Evolutionary conservation across 2,888 invertebrate genomes (phyloP), one percentile per base, ranked within the genome.

Genomic region (Leucoptera coffeella): DNA sequence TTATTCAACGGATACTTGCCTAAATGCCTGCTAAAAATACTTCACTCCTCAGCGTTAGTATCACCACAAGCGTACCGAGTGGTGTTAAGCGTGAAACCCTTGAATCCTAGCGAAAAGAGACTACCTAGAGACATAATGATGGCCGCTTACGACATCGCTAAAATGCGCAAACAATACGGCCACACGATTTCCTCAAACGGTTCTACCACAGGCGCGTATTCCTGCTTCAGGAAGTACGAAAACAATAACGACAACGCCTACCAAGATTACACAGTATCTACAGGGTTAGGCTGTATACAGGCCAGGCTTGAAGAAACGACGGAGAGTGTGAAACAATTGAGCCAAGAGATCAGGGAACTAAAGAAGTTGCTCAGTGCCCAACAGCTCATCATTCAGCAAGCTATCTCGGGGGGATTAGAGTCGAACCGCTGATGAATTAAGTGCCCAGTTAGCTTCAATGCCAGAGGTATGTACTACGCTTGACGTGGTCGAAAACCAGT

Each of bases 1-100:
- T 50, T 89, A 17, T 87, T 88, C 35, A 82, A 86, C 40, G 85
- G 85, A 1, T 83, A 85, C 47, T 50, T 87, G 23, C 88, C 88
- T 0, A 78, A 81, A 40, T 83, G 82, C 53, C 43, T 88, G 8
- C 56, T 83, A 30, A 85, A 83, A 55, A 60, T 86, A 22, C 49
- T 89, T 7, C 82, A 85, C 43, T 83, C 85, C 44, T 85, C 87
- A 1, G 85, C 87, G 0, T 52, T 87, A 25, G 83, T 88, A 0
- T 81, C 88, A 0, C 88, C 88, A 0, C 84, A 85, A 39, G 87
- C 87, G 0, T 84, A 88, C 40, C 65, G 87, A 35, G 87, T 86
- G 1, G 88, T 88, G 1, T 49, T 88, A 17, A 86, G 85, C 38
- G 88, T 89, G 1, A 85, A 87, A 47, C 89, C 88, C 0, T 55